Base-by-base conservation (phyloP, 2,113 vertebrate genomes). In the Paralichthys olivaceus region DNA sequence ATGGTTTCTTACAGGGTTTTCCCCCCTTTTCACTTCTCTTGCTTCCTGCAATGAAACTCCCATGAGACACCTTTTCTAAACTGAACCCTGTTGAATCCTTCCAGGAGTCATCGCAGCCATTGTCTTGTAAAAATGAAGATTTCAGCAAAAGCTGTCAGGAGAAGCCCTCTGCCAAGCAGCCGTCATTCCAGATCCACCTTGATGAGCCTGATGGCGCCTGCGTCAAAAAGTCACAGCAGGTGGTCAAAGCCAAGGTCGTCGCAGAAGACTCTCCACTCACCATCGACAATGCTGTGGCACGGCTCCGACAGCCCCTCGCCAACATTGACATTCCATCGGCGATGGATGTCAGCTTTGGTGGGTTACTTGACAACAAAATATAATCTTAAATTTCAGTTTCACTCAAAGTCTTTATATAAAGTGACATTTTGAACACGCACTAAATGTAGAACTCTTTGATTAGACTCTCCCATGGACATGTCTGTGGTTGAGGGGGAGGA, bases 381-480 rank as follows among this genome's bases (percentile, higher is more conserved):
- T 34, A 49, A 49, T 49, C 47, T 19, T 20, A 20, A 40, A 40
- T 40, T 4, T 13, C 37, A 4, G 37, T 40, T 40, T 40, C 19
- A 8, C 32, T 8, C 9, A 2, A 40, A 40, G 11, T 40, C 3
- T 40, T 45, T 6, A 5, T 47, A 47, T 19, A 19, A 47, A 47
- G 4, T 47, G 43, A 47, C 4, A 15, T 47, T 20, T 66, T 2
- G 2, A 17, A 3, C 28, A 2, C 17, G 1, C 0, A 22, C n/a
- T 69, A 47, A 78, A 81, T 75, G 40, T 60, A 22, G 45, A 20
- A 14, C 5, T 49, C 28, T 51, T 62, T 79, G 5, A 19, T 64
- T 72, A 99, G 98, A 95, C 70, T 99, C 97, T 43, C 96, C 97
- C 12, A 97, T 97, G 97, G 98, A 99, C 71, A 97, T 98, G 94